A percentile compares a stretch with the other conserved stretches of the same genome.
Conservation (phyloP, 2,888 invertebrate species). For the Neoaliturus tenellus region DNA sequence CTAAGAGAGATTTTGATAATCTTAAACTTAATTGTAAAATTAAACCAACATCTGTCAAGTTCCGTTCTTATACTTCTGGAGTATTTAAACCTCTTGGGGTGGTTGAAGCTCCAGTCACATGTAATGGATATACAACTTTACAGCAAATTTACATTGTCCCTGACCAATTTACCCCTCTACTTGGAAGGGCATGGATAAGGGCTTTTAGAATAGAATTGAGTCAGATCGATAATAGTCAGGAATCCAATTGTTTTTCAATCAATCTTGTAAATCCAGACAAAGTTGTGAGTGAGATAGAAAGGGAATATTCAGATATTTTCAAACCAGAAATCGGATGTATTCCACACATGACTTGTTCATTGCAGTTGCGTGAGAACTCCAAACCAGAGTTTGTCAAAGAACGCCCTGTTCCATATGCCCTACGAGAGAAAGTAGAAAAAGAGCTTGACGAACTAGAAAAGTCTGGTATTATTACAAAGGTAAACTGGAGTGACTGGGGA, state of each 20-base stretch:
- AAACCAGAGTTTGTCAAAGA: too few species aligned
- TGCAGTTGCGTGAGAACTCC: too few species aligned
- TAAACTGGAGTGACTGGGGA: slow-evolving; percentile 16
- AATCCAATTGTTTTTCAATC: neutral
- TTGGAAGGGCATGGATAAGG: slow-evolving; percentile 59
- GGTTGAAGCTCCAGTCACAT: slow-evolving; percentile 55
- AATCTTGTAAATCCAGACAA: too few species aligned
- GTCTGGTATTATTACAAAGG: neutral
- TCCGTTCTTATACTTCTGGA: slow-evolving; percentile 59
- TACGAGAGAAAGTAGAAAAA: neutral
- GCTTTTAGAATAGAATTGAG: slow-evolving; percentile 55
- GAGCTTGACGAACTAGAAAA: slow-evolving; percentile 9
- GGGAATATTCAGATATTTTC: too few species aligned
- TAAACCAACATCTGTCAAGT: slow-evolving; percentile 45
- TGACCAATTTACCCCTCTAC: slow-evolving; percentile 47
- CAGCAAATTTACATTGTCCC: slow-evolving; percentile 58
- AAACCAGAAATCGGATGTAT: too few species aligned
- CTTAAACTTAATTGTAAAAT: slow-evolving; percentile 28
- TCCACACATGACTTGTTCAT: too few species aligned
- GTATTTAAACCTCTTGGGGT: slow-evolving; percentile 56
- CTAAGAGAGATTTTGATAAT: slow-evolving; percentile 43
- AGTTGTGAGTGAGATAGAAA: too few species aligned
- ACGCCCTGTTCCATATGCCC: neutral
- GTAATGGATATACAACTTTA: slow-evolving; percentile 43
- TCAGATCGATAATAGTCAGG: slow-evolving; percentile 9